Evolutionary conservation across 2,113 vertebrate species (phyloP).

Genomic region (Bostrychus sinensis): DNA sequence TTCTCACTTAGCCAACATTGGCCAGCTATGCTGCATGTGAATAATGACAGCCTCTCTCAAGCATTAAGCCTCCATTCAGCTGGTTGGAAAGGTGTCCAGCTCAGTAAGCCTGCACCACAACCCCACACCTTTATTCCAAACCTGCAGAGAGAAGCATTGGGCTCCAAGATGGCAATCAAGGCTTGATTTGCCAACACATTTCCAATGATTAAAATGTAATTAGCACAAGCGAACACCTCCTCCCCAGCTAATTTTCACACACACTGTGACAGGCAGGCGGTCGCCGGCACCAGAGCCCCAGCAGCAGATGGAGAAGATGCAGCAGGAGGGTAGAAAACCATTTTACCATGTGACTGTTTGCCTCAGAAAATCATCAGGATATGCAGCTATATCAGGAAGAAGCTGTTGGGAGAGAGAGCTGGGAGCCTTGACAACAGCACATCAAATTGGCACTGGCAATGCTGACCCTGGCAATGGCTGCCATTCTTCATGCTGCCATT

Average conservation of each 20-base stretch:
- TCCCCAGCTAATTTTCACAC: conserved; percentile 99
- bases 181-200: conserved; percentile 99
- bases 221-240: conserved; percentile 99
- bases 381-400: conserved; percentile 83
- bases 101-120: conserved; percentile 54
- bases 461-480: conserved; percentile 87
- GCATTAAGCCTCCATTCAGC: conserved; percentile 86
- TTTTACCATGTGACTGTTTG: conserved; percentile 96
- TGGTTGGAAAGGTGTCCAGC: conserved; percentile 78
- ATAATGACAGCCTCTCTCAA: conserved; percentile 87
- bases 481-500: conserved; percentile 77
- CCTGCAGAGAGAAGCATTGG: conserved; percentile 90
- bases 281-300: conserved; percentile 92
- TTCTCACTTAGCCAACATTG: conserved; percentile 71
- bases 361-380: conserved; percentile 98
- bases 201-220: conserved; percentile 99
- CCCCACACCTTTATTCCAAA: conserved; percentile 84
- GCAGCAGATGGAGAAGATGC: conserved; percentile 99
- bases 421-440: conserved; percentile 88
- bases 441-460: conserved; percentile 92
- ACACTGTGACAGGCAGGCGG: conserved; percentile 99
- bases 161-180: conserved; percentile 99
- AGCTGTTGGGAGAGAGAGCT: conserved; percentile 53
- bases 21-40: conserved; percentile 78
- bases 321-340: conserved; percentile 88